These are phyloP conservation scores for Stegodyphus mimosarum DNA, from an alignment of 1,140 invertebrate species.

Conservation along the genomic window DNA sequence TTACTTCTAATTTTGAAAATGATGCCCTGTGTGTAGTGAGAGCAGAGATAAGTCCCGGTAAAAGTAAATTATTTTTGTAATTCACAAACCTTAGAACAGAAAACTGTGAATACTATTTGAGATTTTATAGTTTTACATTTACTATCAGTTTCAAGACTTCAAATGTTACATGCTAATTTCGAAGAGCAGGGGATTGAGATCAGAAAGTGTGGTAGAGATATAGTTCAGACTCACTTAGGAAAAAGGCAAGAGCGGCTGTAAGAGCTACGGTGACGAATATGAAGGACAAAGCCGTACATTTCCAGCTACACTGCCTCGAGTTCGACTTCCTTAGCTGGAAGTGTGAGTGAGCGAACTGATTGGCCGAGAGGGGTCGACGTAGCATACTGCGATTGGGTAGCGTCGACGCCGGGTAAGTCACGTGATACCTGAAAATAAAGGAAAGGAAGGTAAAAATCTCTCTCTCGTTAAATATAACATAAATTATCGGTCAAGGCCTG, in stretches of 20 bases:
- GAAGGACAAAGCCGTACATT: constrained; percentile 90
- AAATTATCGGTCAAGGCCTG: not conserved
- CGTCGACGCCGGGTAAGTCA: constrained; percentile 48
- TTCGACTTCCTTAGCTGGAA: constrained; percentile 94
- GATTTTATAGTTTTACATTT: no score
- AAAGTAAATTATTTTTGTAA: no score
- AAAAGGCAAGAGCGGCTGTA: constrained; percentile 91
- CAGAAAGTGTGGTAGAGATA: not conserved
- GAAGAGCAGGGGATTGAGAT: not conserved
- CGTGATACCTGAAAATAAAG: constrained; percentile 50
- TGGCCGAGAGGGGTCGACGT: constrained; percentile 55
- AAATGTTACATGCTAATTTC: no score
- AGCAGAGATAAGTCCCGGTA: no score
- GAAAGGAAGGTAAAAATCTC: not conserved
- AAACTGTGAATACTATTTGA: no score
- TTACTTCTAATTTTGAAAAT: no score
- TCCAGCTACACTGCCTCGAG: constrained; percentile 93
- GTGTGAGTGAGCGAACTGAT: constrained; percentile 74
- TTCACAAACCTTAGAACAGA: no score
- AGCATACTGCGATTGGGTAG: constrained; percentile 48
- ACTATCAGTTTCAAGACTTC: no score
- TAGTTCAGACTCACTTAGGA: constrained; percentile 80
- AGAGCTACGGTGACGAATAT: constrained; percentile 88
- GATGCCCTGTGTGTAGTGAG: no score
- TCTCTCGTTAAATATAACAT: not conserved